These are phyloP conservation scores for Eira barbara DNA, from an alignment of 2,113 vertebrate species.

Conservation along the genomic window DNA sequence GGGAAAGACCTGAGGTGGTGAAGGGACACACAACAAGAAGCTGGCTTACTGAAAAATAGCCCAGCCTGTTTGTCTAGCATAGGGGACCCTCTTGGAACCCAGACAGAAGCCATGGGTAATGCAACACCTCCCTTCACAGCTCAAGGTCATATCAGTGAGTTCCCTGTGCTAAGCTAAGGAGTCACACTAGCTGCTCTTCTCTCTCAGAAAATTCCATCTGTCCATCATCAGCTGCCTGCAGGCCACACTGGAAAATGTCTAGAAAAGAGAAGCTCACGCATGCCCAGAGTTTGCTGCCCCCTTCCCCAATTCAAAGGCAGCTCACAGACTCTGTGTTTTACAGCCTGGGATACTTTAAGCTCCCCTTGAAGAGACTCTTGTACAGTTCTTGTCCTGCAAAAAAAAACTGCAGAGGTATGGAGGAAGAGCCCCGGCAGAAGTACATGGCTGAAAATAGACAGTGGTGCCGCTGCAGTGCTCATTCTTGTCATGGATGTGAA, in stretches of 20 bases:
- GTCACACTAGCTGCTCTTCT: neutral
- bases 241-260: neutral
- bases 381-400: neutral
- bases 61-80: neutral
- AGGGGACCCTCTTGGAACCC: neutral
- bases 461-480: rapidly evolving
- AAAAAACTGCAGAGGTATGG: neutral
- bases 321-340: neutral
- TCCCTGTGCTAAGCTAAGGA: neutral
- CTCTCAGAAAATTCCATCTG: neutral
- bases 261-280: neutral
- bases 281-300: neutral
- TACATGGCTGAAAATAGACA: neutral
- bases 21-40: neutral
- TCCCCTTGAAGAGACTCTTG: neutral
- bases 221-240: neutral
- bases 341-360: neutral
- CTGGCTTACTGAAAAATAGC: neutral
- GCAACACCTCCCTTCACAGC: neutral
- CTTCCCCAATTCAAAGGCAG: neutral
- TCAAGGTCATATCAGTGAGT: neutral
- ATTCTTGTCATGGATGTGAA: neutral
- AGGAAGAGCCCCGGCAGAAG: neutral
- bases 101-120: neutral
- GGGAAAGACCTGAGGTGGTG: neutral